These are phyloP conservation scores for Sparus aurata DNA, from an alignment of 2,797 vertebrate genomes.

Conservation along the genomic window DNA sequence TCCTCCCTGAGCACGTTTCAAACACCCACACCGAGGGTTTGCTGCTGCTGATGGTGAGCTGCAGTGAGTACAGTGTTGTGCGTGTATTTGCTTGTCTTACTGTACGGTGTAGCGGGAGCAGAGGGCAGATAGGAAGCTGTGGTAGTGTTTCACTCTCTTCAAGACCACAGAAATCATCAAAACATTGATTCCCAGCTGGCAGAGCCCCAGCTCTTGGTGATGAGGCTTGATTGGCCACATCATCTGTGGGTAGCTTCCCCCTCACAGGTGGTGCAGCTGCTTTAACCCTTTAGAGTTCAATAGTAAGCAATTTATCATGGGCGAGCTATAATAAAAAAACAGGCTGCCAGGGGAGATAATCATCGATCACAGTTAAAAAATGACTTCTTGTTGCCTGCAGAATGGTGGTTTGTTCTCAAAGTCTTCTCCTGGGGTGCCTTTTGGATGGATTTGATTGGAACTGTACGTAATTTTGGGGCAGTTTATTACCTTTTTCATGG, in stretches of 20 bases:
- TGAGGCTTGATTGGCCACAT: conserved; percentile 36
- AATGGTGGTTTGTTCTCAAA: not conserved
- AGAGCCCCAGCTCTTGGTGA: conserved; percentile 18
- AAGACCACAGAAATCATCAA: conserved; percentile 37
- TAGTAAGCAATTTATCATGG: conserved; percentile 22
- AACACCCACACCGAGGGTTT: conserved; percentile 63
- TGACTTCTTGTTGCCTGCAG: not conserved
- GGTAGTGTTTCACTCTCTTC: not conserved
- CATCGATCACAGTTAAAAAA: conserved; percentile 6
- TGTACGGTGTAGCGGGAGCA: conserved; percentile 13
- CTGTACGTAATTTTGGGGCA: not conserved
- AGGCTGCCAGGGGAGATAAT: not conserved
- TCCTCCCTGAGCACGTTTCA: conserved; percentile 55
- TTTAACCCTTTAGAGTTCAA: conserved; percentile 15
- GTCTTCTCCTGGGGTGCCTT: not conserved
- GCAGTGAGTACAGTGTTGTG: conserved; percentile 18
- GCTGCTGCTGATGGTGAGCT: conserved; percentile 40
- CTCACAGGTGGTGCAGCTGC: conserved; percentile 38
- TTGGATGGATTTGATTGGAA: not conserved
- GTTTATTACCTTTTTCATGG: not conserved
- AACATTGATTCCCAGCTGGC: conserved; percentile 17
- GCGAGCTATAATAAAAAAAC: conserved; percentile 2
- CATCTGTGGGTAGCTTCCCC: conserved; percentile 22
- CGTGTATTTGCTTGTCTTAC: conserved; percentile 14
- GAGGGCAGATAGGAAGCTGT: conserved; percentile 1